phyloP scores from a whole-genome alignment of 1,140 invertebrate genomes.

The Zaprionus camerounensis region DNA sequence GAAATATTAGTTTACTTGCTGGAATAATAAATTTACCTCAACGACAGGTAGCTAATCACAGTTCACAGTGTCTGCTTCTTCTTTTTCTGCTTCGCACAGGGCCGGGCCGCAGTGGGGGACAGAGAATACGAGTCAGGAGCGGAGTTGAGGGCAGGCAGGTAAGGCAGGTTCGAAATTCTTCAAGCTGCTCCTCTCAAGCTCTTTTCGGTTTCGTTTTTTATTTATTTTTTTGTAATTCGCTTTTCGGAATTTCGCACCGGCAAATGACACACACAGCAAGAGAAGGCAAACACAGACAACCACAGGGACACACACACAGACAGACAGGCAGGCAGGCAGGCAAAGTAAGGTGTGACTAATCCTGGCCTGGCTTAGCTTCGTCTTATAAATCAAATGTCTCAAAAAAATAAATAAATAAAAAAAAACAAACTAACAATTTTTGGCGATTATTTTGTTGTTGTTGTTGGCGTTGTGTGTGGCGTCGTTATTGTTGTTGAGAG shows the following conservation, averaged over 20 bases:
- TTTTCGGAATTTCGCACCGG: constrained; percentile 42
- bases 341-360: constrained; percentile 60
- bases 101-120: neutral
- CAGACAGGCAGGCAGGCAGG: constrained; percentile 16
- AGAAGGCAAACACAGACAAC: neutral
- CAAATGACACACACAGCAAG: constrained; percentile 43
- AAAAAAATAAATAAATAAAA: constrained; percentile 45
- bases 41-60: constrained; percentile 32
- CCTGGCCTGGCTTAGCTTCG: constrained; percentile 42
- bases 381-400: constrained; percentile 46
- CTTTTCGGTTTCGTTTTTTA: constrained; percentile 23
- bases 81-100: neutral
- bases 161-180: constrained; percentile 16
- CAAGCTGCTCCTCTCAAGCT: constrained; percentile 28
- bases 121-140: neutral
- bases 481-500: constrained; percentile 28
- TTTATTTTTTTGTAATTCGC: constrained; percentile 21
- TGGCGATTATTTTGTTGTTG: constrained; percentile 1
- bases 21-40: constrained; percentile 36
- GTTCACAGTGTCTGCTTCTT: constrained; percentile 38
- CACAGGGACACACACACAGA: constrained; percentile 2
- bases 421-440: constrained; percentile 35
- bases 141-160: constrained; percentile 3
- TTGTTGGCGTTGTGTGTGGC: constrained; percentile 26
- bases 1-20: constrained; percentile 13